Evolutionary conservation across 2,797 vertebrate genomes (phyloP), one percentile per base, ranked within the genome.

Genomic region (Gobio occitaniae): DNA sequence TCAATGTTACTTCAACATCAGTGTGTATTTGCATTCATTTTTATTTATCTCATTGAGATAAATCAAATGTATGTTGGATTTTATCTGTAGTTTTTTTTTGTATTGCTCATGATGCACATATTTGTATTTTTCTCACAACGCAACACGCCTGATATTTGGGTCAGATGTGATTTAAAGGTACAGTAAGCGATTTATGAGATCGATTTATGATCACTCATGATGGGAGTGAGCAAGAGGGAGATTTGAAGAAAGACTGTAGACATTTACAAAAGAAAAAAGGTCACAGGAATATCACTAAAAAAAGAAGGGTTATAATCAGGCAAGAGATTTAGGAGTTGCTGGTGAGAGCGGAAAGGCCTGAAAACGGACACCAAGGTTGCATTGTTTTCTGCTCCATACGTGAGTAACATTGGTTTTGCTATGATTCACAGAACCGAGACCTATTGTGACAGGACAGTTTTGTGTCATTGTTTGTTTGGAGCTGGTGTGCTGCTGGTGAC

Each of bases 11-110:
- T 6, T 61, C 29, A 63, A 21, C 21, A 47, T 6, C 16, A 38
- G 38, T 75, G 47, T 87, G 44, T 79, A 52, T 68, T 80, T 80
- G 63, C 78, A 32, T 81, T 76, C 0, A 29, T 47, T 54, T 70
- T 38, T 9, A 41, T 71, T 76, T 61, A 16, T 48, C n/a, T 47
- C 25, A 68, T 68, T 16, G 38, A 44, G 29, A 77, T 83, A 65
- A 65, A 79, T 79, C 11, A 54, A 54, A 68, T 83, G 47, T 38
- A 41, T 74, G 52, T 75, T 75, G 81, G 41, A 59, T 38, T 29
- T 71, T 16, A 6, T 63, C 4, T 63, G 59, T 17, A 2, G n/a
- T 1, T 19, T 17, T 48, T 61, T 44, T 16, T 48, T 61, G 29
- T 59, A 21, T 71, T 76, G 47, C 29, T 15, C 4, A 38, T 44